A percentile compares a stretch with the other conserved stretches of the same genome.
These are phyloP conservation scores for Poeciliopsis presidionis DNA, from an alignment of 2,797 vertebrate genomes.

Conservation along the genomic window DNA sequence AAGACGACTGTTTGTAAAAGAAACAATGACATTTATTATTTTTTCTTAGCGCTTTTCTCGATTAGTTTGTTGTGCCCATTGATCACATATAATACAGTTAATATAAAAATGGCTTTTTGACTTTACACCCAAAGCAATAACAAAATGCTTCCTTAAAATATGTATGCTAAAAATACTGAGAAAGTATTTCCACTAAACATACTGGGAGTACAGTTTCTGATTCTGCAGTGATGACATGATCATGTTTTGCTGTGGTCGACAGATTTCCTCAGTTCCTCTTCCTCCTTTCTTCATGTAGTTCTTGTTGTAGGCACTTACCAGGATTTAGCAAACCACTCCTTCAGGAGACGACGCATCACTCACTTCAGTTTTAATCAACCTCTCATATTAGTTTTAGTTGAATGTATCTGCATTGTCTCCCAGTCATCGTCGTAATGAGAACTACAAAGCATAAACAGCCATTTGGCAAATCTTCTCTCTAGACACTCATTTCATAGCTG, in stretches of 20 bases:
- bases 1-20: conserved; percentile 78
- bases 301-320: conserved; percentile 86
- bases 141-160: conserved; percentile 82
- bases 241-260: conserved; percentile 58
- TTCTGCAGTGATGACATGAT: conserved; percentile 75
- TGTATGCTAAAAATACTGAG: conserved; percentile 85
- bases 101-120: conserved; percentile 89
- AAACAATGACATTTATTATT: conserved; percentile 84
- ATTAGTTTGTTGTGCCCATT: conserved; percentile 82
- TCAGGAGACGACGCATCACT: conserved; percentile 56
- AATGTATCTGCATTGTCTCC: conserved; percentile 36
- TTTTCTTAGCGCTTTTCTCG: conserved; percentile 79
- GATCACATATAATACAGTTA: conserved; percentile 86
- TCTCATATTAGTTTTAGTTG: conserved; percentile 55
- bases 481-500: conserved; percentile 70
- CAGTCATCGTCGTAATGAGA: conserved; percentile 68
- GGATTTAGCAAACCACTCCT: conserved; percentile 70
- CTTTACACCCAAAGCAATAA: conserved; percentile 87
- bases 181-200: conserved; percentile 80
- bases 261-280: conserved; percentile 57
- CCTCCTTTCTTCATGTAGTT: conserved; percentile 69
- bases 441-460: conserved; percentile 74
- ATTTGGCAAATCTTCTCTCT: conserved; percentile 74
- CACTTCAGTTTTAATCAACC: conserved; percentile 56
- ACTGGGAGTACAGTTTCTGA: conserved; percentile 77